phyloP scores from a whole-genome alignment of 2,888 invertebrate species.

The Coremacera marginata region DNA sequence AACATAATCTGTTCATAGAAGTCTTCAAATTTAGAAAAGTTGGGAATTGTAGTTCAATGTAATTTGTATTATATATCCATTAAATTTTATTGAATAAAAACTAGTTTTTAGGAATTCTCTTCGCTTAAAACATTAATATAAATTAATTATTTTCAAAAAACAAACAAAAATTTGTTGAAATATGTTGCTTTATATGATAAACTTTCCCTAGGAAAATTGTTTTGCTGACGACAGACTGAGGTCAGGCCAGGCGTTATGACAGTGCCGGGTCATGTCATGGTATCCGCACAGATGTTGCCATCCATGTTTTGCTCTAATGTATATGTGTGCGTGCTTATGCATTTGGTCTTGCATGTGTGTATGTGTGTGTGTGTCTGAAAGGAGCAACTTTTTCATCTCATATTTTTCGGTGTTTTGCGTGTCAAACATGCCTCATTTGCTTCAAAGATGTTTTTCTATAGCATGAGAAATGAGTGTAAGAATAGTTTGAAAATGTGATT shows the following conservation, averaged over 20 bases:
- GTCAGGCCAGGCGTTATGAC: background rate
- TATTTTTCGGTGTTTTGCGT: constrained; percentile 19
- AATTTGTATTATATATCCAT: background rate
- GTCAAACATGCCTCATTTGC: constrained; percentile 23
- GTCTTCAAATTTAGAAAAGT: too few species aligned
- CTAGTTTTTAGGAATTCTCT: too few species aligned
- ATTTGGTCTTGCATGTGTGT: background rate
- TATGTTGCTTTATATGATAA: too few species aligned
- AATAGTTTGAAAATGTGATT: constrained; percentile 18
- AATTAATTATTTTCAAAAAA: too few species aligned
- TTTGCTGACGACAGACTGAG: background rate
- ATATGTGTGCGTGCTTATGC: background rate
- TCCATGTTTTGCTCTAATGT: background rate
- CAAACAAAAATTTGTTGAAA: too few species aligned
- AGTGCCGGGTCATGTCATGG: constrained; percentile 1
- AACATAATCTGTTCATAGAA: too few species aligned
- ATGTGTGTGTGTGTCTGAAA: background rate
- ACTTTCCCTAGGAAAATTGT: too few species aligned
- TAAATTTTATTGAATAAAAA: background rate
- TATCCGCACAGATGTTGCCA: constrained; percentile 6
- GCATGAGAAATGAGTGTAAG: background rate
- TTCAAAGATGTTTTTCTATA: background rate
- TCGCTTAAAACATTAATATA: too few species aligned
- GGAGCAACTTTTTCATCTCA: background rate
- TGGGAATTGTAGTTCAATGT: too few species aligned